A percentile compares a stretch with the other conserved stretches of the same genome.
These are phyloP conservation scores for Phymastichus coffea DNA, from an alignment of 1,140 invertebrate species.

Conservation along the genomic window DNA sequence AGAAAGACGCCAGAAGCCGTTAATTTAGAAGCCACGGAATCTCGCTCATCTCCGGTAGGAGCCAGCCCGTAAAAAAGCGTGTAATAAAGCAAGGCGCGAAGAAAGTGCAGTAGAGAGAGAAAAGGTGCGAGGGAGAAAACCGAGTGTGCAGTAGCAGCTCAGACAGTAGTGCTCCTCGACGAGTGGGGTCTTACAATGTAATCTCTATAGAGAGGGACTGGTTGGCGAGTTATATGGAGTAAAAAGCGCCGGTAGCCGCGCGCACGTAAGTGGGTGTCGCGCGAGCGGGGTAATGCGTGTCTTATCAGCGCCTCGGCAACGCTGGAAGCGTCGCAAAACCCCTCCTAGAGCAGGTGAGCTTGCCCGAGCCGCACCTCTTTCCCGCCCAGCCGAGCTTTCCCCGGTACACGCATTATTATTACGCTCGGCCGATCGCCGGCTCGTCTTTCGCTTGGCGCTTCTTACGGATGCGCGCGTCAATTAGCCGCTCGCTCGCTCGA, in stretches of 20 bases:
- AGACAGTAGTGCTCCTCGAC: no score
- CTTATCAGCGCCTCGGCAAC: slow-evolving; percentile 33
- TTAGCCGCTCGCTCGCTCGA: no score
- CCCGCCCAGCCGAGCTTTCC: neutral
- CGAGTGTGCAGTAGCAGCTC: no score
- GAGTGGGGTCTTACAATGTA: no score
- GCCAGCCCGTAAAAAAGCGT: neutral
- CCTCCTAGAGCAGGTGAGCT: slow-evolving; percentile 6
- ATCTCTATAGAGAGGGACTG: no score
- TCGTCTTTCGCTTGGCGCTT: no score
- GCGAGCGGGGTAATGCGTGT: slow-evolving; percentile 36
- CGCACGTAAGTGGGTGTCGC: slow-evolving; percentile 29
- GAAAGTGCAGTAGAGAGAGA: neutral
- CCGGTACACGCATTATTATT: no score
- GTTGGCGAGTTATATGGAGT: no score
- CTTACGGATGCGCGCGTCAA: no score
- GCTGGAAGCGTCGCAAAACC: no score
- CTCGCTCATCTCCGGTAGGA: neutral
- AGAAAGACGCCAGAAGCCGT: neutral
- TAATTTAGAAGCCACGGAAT: slow-evolving; percentile 6
- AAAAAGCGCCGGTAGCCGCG: no score
- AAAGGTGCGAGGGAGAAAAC: slow-evolving; percentile 28
- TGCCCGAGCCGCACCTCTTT: neutral
- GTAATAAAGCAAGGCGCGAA: neutral
- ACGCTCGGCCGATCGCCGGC: no score